A percentile compares a stretch with the other conserved stretches of the same genome.
Conservation (phyloP, 2,888 invertebrate species). For the Phaedon cochleariae region DNA sequence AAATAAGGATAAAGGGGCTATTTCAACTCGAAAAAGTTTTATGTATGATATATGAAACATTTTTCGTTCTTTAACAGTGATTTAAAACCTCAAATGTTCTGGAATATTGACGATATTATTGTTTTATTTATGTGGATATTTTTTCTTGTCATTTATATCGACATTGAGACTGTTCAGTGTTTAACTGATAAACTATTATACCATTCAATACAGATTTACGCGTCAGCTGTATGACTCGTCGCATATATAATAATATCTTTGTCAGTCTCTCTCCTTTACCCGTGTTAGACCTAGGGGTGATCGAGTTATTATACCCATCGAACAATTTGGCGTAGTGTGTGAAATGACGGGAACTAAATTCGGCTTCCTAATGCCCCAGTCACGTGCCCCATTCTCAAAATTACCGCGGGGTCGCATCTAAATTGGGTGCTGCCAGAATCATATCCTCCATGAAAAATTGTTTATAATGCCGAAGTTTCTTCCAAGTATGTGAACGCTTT, state of each 20-base stretch:
- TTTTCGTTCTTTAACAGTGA: too few relatives aligned
- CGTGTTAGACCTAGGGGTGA: constrained; percentile 31
- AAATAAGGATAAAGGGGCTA: too few relatives aligned
- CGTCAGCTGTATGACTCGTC: constrained; percentile 8
- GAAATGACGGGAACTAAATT: constrained; percentile 51
- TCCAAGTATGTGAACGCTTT: constrained; percentile 38
- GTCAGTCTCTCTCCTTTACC: constrained; percentile 13
- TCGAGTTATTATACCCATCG: constrained; percentile 53
- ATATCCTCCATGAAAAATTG: constrained; percentile 59
- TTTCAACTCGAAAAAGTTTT: too few relatives aligned
- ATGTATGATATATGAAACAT: too few relatives aligned
- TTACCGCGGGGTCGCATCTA: constrained; percentile 53
- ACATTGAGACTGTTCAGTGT: not conserved
- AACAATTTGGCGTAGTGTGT: constrained; percentile 57
- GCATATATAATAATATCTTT: constrained; percentile 18
- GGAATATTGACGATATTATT: too few relatives aligned
- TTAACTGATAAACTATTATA: not conserved
- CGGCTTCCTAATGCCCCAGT: constrained; percentile 48
- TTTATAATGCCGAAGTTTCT: constrained; percentile 38
- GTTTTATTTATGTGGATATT: too few relatives aligned
- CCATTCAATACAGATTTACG: not conserved
- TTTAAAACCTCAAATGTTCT: too few relatives aligned
- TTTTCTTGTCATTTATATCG: not conserved
- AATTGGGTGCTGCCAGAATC: constrained; percentile 58
- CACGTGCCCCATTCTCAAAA: constrained; percentile 58